Conservation (phyloP, 2,113 vertebrate species). For the Gallinago media region DNA sequence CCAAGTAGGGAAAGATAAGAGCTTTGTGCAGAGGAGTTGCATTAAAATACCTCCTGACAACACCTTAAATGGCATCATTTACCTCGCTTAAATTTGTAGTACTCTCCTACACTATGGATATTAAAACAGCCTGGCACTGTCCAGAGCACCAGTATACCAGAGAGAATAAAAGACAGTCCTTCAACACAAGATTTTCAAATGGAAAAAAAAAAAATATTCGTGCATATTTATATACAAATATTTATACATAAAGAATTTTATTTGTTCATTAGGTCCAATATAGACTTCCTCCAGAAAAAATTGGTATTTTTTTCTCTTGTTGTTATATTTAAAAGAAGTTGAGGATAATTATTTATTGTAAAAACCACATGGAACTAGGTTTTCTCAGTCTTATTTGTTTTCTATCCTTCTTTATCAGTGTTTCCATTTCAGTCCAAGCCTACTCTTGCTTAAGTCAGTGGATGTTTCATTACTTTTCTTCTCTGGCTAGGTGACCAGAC, state of each 20-base stretch:
- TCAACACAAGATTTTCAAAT: neutral
- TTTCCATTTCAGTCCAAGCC: neutral
- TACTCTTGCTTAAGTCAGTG: neutral
- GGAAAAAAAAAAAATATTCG: neutral
- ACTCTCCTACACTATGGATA: neutral
- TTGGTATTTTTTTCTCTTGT: neutral
- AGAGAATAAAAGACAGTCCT: neutral
- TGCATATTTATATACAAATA: neutral
- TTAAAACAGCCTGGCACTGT: neutral
- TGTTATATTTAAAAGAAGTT: neutral
- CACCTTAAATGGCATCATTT: neutral
- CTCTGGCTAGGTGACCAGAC: neutral
- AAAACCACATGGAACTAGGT: neutral
- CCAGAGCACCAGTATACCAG: neutral
- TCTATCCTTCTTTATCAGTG: neutral
- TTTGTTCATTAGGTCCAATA: neutral
- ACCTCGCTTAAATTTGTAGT: neutral
- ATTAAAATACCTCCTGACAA: neutral
- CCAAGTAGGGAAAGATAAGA: neutral
- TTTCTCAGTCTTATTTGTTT: neutral
- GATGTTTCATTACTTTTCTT: neutral
- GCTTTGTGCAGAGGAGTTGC: neutral
- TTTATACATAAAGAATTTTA: neutral
- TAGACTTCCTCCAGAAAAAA: neutral
- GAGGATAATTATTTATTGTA: neutral